A percentile compares a stretch with the other conserved stretches of the same genome.
Evolutionary conservation across 2,113 vertebrate genomes (phyloP).

Genomic region (Phrynocephalus versicolor): DNA sequence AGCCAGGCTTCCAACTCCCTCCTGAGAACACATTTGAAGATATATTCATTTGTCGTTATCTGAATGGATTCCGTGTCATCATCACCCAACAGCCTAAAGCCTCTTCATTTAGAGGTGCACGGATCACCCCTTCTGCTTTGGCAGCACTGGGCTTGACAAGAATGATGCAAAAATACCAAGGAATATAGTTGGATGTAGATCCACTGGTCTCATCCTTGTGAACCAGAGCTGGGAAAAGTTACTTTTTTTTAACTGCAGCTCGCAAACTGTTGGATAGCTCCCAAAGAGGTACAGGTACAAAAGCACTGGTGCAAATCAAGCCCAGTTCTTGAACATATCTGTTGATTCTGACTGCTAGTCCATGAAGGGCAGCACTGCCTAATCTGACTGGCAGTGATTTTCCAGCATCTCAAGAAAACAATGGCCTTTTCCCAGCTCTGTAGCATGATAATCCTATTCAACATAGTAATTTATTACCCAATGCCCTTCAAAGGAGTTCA

Average conservation of each 20-base stretch:
- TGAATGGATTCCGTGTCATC: constrained; percentile 25
- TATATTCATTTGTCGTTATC: constrained; percentile 46
- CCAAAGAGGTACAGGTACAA: no score
- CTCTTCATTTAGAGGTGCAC: constrained; percentile 3
- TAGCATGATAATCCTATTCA: background rate
- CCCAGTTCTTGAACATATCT: background rate
- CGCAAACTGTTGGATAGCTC: no score
- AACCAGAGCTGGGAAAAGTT: no score
- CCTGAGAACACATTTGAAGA: constrained; percentile 34
- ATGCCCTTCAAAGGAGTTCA: background rate
- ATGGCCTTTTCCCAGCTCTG: background rate
- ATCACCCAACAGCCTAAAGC: constrained; percentile 8
- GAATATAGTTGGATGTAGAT: no score
- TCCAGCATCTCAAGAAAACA: background rate
- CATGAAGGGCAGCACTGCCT: background rate
- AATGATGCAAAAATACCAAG: background rate
- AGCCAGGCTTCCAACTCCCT: constrained; percentile 21
- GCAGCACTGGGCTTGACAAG: background rate
- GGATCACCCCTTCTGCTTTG: constrained; percentile 1
- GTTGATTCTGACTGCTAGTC: background rate
- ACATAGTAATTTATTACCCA: no score
- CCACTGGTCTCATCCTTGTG: no score
- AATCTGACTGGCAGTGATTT: background rate
- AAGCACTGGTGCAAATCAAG: background rate
- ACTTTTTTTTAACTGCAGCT: no score